A percentile compares a stretch with the other conserved stretches of the same genome.
phyloP scores from a whole-genome alignment of 2,888 invertebrate genomes.

The Steinernema carpocapsae region DNA sequence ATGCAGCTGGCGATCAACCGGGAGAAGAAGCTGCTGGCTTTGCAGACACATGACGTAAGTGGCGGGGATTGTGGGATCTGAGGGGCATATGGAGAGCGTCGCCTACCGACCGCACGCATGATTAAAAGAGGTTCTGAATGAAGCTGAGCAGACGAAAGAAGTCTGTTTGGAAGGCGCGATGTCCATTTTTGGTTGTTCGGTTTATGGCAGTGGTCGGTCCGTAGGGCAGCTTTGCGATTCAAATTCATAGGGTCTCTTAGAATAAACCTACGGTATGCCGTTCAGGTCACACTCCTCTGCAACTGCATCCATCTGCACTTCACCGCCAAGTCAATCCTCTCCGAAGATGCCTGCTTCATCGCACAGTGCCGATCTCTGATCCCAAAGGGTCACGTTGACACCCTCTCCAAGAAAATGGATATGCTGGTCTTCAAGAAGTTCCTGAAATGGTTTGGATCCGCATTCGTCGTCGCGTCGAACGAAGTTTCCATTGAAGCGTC shows the following conservation, averaged over 20 bases:
- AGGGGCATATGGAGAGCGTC: no score
- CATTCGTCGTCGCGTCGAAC: neutral
- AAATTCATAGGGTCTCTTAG: no score
- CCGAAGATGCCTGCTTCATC: slow-evolving; percentile 16
- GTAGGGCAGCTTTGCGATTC: no score
- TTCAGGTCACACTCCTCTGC: slow-evolving; percentile 18
- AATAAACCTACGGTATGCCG: neutral
- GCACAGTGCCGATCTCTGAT: slow-evolving; percentile 14
- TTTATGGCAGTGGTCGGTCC: no score
- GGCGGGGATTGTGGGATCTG: neutral
- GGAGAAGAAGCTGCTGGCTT: slow-evolving; percentile 7
- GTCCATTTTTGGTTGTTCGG: no score
- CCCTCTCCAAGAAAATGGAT: neutral
- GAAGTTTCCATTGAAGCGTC: neutral
- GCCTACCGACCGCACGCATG: no score
- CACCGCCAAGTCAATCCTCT: neutral
- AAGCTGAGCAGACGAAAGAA: no score
- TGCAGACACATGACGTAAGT: slow-evolving; percentile 8
- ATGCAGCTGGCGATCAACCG: slow-evolving; percentile 14
- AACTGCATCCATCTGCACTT: neutral
- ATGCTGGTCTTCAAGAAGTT: slow-evolving; percentile 22
- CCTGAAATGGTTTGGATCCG: slow-evolving; percentile 31
- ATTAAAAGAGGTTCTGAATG: no score
- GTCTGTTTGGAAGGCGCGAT: no score
- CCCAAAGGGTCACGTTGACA: slow-evolving; percentile 16